A percentile compares a stretch with the other conserved stretches of the same genome.
Conservation (phyloP, 2,113 vertebrate species). For the Pelvicachromis taeniatus region DNA sequence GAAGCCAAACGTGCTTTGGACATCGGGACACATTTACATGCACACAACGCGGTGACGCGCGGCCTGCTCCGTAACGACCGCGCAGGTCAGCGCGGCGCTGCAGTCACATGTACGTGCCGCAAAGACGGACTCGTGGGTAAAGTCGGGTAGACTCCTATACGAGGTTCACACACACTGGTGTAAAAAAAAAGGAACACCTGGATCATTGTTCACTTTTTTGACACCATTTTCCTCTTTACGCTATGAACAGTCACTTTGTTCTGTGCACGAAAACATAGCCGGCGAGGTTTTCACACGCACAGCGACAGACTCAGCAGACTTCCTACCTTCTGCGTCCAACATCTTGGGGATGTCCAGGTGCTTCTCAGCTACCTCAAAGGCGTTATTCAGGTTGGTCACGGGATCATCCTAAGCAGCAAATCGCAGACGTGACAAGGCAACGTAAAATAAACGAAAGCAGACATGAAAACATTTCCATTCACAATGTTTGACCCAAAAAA, state of each 20-base stretch:
- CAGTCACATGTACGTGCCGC: not conserved
- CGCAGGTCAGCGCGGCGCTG: not conserved
- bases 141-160: too few relatives aligned
- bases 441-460: not conserved
- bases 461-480: accelerated
- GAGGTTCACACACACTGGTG: too few relatives aligned
- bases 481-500: accelerated
- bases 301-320: not conserved
- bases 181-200: too few relatives aligned
- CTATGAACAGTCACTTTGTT: not conserved
- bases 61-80: not conserved
- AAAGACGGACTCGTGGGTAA: not conserved
- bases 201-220: not conserved
- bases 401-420: slow-evolving; percentile 73
- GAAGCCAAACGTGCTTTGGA: not conserved
- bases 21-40: not conserved
- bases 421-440: not conserved
- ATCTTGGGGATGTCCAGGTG: slow-evolving; percentile 85
- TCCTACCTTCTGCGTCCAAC: slow-evolving; percentile 85
- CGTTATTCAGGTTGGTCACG: slow-evolving; percentile 79
- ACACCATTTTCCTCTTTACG: not conserved
- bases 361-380: slow-evolving; percentile 81
- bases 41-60: not conserved
- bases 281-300: accelerated
- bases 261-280: not conserved